Evolutionary conservation across 2,113 vertebrate species (phyloP).

Genomic region (Eurypyga helias): DNA sequence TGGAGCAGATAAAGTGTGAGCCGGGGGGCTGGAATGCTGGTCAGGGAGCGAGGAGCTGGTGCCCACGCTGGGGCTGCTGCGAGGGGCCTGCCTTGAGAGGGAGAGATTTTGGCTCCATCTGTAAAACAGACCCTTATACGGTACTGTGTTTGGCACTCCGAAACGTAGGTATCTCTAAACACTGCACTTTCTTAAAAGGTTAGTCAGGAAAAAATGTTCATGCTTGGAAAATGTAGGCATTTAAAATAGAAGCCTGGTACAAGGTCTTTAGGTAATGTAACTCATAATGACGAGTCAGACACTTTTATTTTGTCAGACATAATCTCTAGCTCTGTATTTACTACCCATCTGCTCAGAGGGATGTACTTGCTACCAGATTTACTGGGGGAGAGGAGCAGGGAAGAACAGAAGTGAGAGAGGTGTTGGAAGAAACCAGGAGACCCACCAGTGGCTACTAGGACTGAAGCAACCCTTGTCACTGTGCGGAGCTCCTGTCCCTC

Average conservation of each 20-base stretch:
- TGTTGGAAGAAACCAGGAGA: conserved; percentile 23
- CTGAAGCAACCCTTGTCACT: neutral
- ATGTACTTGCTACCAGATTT: conserved; percentile 53
- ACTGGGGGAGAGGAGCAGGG: conserved; percentile 15
- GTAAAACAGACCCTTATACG: conserved; percentile 18
- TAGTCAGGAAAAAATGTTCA: neutral
- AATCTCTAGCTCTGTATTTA: conserved; percentile 46
- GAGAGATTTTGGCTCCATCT: neutral
- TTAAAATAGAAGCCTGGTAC: neutral
- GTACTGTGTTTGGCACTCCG: neutral
- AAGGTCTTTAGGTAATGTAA: neutral
- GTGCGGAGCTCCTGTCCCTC: neutral
- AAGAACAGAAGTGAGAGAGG: conserved; percentile 55
- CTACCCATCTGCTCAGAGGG: conserved; percentile 43
- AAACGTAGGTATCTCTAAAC: neutral
- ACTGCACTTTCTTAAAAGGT: conserved; percentile 10
- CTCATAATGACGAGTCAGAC: neutral
- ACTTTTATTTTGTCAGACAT: conserved; percentile 51
- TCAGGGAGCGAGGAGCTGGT: neutral
- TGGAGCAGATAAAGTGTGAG: neutral
- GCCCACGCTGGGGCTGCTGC: neutral
- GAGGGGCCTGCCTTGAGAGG: neutral
- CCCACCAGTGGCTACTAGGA: neutral
- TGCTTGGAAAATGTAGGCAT: neutral
- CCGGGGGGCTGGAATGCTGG: neutral